Percentiles rank a stretch among this genome's conserved stretches.
Evolutionary conservation across 64 coral and sea anemone genomes (phyloP).

Genomic region (Actinia equina): DNA sequence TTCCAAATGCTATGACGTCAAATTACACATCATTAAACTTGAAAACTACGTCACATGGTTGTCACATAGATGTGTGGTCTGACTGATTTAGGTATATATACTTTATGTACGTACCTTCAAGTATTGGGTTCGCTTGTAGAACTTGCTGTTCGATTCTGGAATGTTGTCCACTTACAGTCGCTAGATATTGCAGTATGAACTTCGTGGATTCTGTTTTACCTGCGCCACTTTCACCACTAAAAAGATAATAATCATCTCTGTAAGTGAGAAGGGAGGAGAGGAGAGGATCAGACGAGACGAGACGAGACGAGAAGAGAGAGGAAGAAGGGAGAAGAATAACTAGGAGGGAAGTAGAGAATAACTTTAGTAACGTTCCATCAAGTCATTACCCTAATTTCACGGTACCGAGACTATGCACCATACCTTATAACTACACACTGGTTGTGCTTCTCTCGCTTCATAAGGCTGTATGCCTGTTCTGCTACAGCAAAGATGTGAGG

Average conservation of each 20-base stretch:
- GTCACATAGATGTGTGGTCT: not conserved
- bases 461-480: slow-evolving; percentile 58
- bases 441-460: slow-evolving; percentile 68
- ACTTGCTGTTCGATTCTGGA: slow-evolving; percentile 74
- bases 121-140: slow-evolving; percentile 77
- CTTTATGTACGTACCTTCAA: slow-evolving; percentile 54
- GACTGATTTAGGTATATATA: not conserved
- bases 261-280: no score
- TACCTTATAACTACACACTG: slow-evolving; percentile 85
- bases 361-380: no score
- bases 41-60: no score
- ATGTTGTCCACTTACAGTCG: slow-evolving; percentile 65
- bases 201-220: slow-evolving; percentile 93
- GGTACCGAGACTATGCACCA: no score
- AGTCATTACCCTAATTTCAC: no score
- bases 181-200: slow-evolving; percentile 71
- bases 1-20: slow-evolving; percentile 68
- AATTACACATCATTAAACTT: not conserved
- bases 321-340: no score
- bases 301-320: no score
- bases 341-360: no score
- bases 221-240: slow-evolving; percentile 87
- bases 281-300: no score
- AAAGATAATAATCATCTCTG: not conserved
- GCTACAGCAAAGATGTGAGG: slow-evolving; percentile 73